Evolutionary conservation across 1,140 invertebrate genomes (phyloP).

Genomic region (Hormaphis cornu): DNA sequence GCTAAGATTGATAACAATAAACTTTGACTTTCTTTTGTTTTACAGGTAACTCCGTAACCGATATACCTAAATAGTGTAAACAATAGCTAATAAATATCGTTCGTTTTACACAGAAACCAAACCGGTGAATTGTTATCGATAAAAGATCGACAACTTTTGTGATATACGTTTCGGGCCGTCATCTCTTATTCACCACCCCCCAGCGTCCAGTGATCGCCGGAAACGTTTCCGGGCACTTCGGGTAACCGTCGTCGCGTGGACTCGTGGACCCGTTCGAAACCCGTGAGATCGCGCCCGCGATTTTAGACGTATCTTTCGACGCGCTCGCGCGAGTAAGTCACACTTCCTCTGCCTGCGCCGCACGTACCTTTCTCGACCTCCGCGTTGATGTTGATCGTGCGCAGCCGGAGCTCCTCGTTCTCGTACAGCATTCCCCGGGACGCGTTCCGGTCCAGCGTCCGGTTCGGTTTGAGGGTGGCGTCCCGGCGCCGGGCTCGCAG

Average conservation of each 20-base stretch:
- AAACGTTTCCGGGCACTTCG: neutral
- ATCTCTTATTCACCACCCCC: too few species aligned
- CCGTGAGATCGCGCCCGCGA: neutral
- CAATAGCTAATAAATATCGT: too few species aligned
- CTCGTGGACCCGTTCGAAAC: neutral
- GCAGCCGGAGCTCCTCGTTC: slow-evolving; percentile 79
- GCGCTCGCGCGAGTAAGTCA: neutral
- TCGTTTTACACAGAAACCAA: too few species aligned
- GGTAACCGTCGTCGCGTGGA: neutral
- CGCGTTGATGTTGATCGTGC: slow-evolving; percentile 85
- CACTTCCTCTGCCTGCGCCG: neutral
- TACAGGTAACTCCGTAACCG: too few species aligned
- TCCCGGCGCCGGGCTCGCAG: slow-evolving; percentile 58
- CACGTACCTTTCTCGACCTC: slow-evolving; percentile 76
- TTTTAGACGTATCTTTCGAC: neutral
- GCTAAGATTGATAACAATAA: too few species aligned
- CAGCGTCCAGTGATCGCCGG: too few species aligned
- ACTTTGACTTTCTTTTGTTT: too few species aligned
- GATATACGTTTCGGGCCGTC: too few species aligned
- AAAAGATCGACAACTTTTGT: too few species aligned
- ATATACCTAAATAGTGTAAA: too few species aligned
- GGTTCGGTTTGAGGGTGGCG: slow-evolving; percentile 61
- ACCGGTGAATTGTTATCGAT: too few species aligned
- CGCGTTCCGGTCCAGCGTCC: slow-evolving; percentile 69
- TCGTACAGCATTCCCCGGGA: slow-evolving; percentile 80